These are phyloP conservation scores for Perca fluviatilis DNA, from an alignment of 2,113 vertebrate genomes.

Conservation along the genomic window DNA sequence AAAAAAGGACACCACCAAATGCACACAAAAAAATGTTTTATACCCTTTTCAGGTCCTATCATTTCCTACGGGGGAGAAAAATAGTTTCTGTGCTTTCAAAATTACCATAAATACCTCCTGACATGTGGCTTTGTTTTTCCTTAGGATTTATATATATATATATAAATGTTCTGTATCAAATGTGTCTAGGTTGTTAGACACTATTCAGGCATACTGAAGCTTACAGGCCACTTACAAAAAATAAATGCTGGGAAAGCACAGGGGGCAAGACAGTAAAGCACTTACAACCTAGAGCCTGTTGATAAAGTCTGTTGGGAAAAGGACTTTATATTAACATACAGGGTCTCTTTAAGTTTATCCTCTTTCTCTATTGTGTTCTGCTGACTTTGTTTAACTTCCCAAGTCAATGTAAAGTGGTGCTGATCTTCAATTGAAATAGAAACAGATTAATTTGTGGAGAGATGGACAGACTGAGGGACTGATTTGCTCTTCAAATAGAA, in stretches of 20 bases:
- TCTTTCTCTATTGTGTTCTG: slow-evolving; percentile 65
- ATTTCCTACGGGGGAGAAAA: not conserved
- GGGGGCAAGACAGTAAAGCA: slow-evolving; percentile 48
- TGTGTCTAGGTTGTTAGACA: slow-evolving; percentile 83
- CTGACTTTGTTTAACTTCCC: slow-evolving; percentile 72
- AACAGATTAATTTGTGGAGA: slow-evolving; percentile 76
- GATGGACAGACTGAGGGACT: slow-evolving; percentile 52
- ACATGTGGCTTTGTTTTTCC: slow-evolving; percentile 86
- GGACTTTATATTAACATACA: slow-evolving; percentile 75
- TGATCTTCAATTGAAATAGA: slow-evolving; percentile 75
- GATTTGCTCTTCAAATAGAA: slow-evolving; percentile 75
- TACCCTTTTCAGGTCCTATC: not conserved
- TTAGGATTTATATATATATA: slow-evolving; percentile 57
- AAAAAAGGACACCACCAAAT: not conserved
- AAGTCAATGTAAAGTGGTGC: slow-evolving; percentile 69
- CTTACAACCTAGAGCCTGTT: slow-evolving; percentile 42
- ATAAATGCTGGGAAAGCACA: slow-evolving; percentile 31
- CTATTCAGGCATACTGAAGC: slow-evolving; percentile 79
- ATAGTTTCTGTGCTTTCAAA: slow-evolving; percentile 53
- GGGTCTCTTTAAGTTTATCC: slow-evolving; percentile 63
- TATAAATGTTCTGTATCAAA: slow-evolving; percentile 55
- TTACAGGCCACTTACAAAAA: slow-evolving; percentile 3
- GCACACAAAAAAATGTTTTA: not conserved
- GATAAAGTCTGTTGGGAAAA: slow-evolving; percentile 63
- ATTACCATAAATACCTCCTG: slow-evolving; percentile 73